Conservation (phyloP, 30 jellyfish, hydroid and myxozoan genomes). For the Aurelia sp. region DNA sequence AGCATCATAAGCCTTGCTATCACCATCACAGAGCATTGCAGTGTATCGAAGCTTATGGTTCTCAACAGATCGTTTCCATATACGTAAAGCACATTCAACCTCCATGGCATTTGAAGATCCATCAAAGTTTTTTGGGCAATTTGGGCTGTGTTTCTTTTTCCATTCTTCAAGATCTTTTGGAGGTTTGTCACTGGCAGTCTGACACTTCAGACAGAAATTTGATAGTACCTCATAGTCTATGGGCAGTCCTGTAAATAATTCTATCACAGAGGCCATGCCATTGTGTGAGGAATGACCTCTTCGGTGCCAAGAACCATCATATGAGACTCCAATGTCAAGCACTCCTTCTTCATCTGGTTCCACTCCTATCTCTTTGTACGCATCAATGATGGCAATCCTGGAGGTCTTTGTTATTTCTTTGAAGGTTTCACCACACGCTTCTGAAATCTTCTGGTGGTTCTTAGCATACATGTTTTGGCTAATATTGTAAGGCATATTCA, state of each 20-base stretch:
- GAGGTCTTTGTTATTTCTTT: not conserved
- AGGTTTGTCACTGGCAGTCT: not conserved
- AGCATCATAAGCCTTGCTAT: no score
- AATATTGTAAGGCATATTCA: constrained; percentile 45
- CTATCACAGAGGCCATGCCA: constrained; percentile 66
- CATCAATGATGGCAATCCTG: constrained; percentile 12
- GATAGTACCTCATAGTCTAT: constrained; percentile 44
- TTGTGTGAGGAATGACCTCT: constrained; percentile 61
- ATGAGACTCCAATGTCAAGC: constrained; percentile 40
- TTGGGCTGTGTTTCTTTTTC: no score
- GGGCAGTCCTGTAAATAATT: constrained; percentile 59
- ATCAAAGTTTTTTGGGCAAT: no score
- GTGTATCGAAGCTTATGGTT: no score
- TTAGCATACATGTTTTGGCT: constrained; percentile 13
- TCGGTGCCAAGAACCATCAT: constrained; percentile 65
- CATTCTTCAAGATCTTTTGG: no score
- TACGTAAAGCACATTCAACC: no score
- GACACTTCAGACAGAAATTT: constrained; percentile 33
- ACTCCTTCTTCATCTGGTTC: constrained; percentile 3
- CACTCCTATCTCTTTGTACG: constrained; percentile 23
- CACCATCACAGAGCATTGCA: no score
- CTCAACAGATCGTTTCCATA: no score
- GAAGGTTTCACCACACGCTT: constrained; percentile 5
- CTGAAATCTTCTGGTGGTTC: constrained; percentile 3
- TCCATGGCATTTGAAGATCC: no score